Evolutionary conservation across 2,113 vertebrate species (phyloP), one percentile per base, ranked within the genome.

Genomic region (Sclerurus mexicanus): DNA sequence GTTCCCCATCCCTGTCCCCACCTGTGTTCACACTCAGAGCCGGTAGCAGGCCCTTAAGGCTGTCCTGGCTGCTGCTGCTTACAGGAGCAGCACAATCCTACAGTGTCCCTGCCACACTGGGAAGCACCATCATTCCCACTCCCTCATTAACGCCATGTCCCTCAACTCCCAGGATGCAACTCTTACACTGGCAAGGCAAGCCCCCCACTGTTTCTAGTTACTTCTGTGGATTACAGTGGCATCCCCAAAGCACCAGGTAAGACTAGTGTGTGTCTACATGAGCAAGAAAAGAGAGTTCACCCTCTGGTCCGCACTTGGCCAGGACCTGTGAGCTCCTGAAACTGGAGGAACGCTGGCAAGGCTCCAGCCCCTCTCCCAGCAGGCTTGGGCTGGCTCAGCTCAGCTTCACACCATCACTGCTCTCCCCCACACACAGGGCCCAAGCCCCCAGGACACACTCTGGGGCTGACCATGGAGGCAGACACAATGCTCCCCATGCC

Each of bases 261-360:
- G 9, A 30, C 23, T 4, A 0, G 8, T 4, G 14, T 12, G 3
- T 40, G 22, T 55, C 68, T 50, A 6, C 0, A 0, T 10, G 35
- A 74, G 55, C 56, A 40, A 25, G n/a, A 46, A 25, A 39, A 71
- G 28, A 5, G 18, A 55, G 14, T 20, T 73, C 40, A 9, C 9
- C 30, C 18, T 74, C 56, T 11, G 40, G 35, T 15, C 46, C 0
- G 0, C 9, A 0, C 31, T 7, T 7, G 2, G 37, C 47, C 44
- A 20, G 21, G 23, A 21, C 44, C 8, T 12, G 12, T 42, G 56
- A 75, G 63, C 64, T 42, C 46, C 24, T 18, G 71, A n/a, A 67
- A 50, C 55, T 55, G 14, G 59, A 59, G 22, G 18, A 55, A 69
- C n/a, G n/a, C 39, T 22, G n/a, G 12, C 0, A 2, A 67, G 62